Evolutionary conservation across 2,888 invertebrate genomes (phyloP).

Genomic region (Ypsolopha scabrella): DNA sequence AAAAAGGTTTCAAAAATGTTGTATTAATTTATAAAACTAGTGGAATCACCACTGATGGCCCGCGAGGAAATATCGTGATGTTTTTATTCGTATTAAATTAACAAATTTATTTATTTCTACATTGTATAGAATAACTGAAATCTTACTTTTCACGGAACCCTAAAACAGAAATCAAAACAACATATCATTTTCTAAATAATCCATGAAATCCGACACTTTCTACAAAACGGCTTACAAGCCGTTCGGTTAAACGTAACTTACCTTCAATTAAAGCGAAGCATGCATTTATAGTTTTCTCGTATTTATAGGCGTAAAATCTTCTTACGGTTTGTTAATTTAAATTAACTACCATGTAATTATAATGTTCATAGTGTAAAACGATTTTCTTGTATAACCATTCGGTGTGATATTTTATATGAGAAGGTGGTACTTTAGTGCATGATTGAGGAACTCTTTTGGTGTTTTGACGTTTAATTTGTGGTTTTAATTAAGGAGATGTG

Average conservation of each 20-base stretch:
- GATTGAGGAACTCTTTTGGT: background rate
- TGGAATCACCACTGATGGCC: too few relatives aligned
- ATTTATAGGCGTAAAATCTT: slow-evolving; percentile 43
- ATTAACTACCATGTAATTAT: slow-evolving; percentile 52
- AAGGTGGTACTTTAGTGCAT: background rate
- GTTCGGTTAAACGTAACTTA: slow-evolving; percentile 1
- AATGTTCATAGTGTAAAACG: slow-evolving; percentile 34
- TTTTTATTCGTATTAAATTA: too few relatives aligned
- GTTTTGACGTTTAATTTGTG: background rate
- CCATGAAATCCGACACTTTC: too few relatives aligned
- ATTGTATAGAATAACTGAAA: too few relatives aligned
- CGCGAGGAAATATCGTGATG: too few relatives aligned
- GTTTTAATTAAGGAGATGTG: background rate
- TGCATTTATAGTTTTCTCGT: slow-evolving; percentile 23
- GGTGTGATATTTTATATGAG: background rate
- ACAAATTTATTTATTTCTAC: too few relatives aligned
- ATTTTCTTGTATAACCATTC: slow-evolving; percentile 29
- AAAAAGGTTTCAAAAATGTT: too few relatives aligned
- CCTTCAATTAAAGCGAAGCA: slow-evolving; percentile 4
- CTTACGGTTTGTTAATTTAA: slow-evolving; percentile 48
- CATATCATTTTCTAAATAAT: too few relatives aligned
- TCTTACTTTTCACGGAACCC: too few relatives aligned
- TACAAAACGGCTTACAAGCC: background rate
- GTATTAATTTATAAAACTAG: too few relatives aligned
- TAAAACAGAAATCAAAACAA: too few relatives aligned